A percentile compares a stretch with the other conserved stretches of the same genome.
phyloP scores from a whole-genome alignment of 2,888 invertebrate species.

The Aphodius sticticus region DNA sequence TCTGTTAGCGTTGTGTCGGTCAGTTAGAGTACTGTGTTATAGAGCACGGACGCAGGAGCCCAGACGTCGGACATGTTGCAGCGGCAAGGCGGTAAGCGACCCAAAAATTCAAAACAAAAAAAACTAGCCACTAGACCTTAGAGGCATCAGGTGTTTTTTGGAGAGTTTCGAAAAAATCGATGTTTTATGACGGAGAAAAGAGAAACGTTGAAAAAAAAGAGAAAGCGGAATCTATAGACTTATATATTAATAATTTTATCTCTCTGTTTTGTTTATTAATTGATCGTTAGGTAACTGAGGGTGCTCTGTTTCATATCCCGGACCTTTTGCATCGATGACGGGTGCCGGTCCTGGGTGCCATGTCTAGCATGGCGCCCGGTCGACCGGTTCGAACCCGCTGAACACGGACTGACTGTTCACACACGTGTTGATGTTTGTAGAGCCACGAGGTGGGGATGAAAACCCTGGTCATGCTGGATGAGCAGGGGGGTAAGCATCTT shows the following conservation, averaged over 20 bases:
- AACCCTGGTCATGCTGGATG: constrained; percentile 99
- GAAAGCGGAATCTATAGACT: background rate
- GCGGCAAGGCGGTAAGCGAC: constrained; percentile 91
- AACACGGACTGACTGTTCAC: constrained; percentile 36
- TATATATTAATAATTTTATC: background rate
- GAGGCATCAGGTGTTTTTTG: constrained; percentile 4
- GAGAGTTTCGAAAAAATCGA: background rate
- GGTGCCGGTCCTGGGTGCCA: constrained; percentile 29
- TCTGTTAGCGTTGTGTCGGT: constrained; percentile 37
- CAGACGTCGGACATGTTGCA: constrained; percentile 89
- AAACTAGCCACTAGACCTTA: constrained; percentile 9
- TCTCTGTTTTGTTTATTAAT: background rate
- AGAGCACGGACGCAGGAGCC: constrained; percentile 93
- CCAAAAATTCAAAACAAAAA: constrained; percentile 15
- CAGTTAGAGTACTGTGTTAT: constrained; percentile 59
- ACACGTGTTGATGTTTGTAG: constrained; percentile 75
- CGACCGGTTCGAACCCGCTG: constrained; percentile 13
- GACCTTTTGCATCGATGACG: constrained; percentile 31
- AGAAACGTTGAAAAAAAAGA: background rate
- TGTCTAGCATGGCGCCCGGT: constrained; percentile 34
- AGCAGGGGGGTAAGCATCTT: constrained; percentile 98
- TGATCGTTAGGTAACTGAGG: constrained; percentile 34
- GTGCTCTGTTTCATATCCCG: constrained; percentile 39
- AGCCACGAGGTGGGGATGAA: constrained; percentile 99
- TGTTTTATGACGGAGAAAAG: background rate